These are phyloP conservation scores for Cynaeus angustus DNA, from an alignment of 2,888 invertebrate genomes.

Conservation along the genomic window DNA sequence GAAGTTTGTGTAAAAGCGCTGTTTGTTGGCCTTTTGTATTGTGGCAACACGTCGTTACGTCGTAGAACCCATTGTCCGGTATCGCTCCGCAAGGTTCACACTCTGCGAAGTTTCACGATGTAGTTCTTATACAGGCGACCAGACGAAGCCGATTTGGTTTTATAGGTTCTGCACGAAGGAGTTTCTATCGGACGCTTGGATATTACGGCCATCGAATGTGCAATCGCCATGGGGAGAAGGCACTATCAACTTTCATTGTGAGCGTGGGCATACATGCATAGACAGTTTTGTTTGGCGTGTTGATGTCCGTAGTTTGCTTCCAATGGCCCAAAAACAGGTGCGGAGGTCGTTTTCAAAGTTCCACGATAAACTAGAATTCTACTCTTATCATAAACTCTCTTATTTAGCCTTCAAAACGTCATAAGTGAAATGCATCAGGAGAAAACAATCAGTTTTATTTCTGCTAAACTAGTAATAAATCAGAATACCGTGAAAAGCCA, in stretches of 20 bases:
- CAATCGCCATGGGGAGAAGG: constrained; percentile 59
- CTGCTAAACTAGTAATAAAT: constrained; percentile 36
- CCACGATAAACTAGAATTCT: too few relatives aligned
- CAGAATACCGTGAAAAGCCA: constrained; percentile 39
- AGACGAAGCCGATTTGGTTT: constrained; percentile 60
- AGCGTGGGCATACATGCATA: constrained; percentile 45
- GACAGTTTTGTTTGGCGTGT: constrained; percentile 31
- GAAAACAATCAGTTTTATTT: constrained; percentile 8
- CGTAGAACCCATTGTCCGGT: constrained; percentile 38
- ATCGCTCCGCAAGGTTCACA: constrained; percentile 44
- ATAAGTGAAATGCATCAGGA: too few relatives aligned
- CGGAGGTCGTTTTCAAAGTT: constrained; percentile 2
- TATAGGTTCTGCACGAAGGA: constrained; percentile 57
- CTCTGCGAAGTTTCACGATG: constrained; percentile 45
- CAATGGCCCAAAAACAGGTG: constrained; percentile 40
- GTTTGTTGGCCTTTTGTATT: constrained; percentile 46
- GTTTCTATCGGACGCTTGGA: constrained; percentile 58
- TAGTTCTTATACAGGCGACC: constrained; percentile 49
- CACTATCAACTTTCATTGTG: constrained; percentile 53
- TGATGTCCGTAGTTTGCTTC: constrained; percentile 36
- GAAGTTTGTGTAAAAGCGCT: constrained; percentile 28
- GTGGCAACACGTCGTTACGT: constrained; percentile 47
- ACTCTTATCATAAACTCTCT: too few relatives aligned
- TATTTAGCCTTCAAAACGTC: too few relatives aligned
- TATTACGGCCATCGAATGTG: constrained; percentile 61